phyloP scores from a whole-genome alignment of 2,888 invertebrate genomes.

The Brenthis hecate region DNA sequence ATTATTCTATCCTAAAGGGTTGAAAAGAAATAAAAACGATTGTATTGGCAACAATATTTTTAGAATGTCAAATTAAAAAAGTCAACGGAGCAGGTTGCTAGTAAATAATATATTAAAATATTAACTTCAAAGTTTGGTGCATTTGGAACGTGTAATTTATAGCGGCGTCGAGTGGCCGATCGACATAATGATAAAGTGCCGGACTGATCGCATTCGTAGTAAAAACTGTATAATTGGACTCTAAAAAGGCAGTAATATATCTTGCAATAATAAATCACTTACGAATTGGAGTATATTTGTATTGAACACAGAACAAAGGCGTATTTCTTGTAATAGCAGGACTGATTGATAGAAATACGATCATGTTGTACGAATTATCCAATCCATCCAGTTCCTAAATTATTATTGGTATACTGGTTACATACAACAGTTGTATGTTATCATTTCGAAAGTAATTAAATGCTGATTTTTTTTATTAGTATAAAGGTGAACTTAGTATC shows the following conservation, averaged over 20 bases:
- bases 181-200: slow-evolving; percentile 20
- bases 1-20: too few relatives aligned
- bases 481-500: too few relatives aligned
- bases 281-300: slow-evolving; percentile 15
- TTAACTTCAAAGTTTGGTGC: background rate
- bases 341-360: slow-evolving; percentile 17
- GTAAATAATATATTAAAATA: slow-evolving; percentile 13
- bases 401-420: too few relatives aligned
- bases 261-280: slow-evolving; percentile 17
- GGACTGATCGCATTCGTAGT: slow-evolving; percentile 8
- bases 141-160: slow-evolving; percentile 13
- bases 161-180: slow-evolving; percentile 3
- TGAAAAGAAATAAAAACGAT: too few relatives aligned
- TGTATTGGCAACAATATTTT: background rate
- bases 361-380: background rate
- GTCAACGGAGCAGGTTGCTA: background rate
- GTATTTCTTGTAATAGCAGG: slow-evolving; percentile 9
- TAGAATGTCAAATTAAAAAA: background rate
- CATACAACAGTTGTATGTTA: too few relatives aligned
- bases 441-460: too few relatives aligned
- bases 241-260: slow-evolving; percentile 26
- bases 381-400: too few relatives aligned
- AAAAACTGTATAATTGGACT: slow-evolving; percentile 20
- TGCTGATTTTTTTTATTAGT: too few relatives aligned
- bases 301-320: slow-evolving; percentile 27